These are phyloP conservation scores for Acrocephalus kingi DNA, from an alignment of 2,113 vertebrate genomes.

Conservation along the genomic window DNA sequence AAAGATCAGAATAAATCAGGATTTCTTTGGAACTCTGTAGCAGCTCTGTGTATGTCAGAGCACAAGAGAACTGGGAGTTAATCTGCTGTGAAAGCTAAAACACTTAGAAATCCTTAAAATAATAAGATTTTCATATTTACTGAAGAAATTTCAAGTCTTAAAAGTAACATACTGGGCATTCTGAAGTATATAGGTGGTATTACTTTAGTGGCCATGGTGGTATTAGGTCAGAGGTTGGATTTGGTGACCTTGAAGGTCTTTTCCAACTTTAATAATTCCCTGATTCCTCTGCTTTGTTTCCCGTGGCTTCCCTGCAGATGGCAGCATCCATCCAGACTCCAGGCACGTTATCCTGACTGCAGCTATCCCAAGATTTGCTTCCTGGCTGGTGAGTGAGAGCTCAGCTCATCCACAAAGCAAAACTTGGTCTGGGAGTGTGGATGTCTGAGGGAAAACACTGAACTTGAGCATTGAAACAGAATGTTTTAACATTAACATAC, in stretches of 20 bases:
- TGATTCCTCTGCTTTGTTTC: background rate
- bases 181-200: background rate
- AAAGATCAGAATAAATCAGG: background rate
- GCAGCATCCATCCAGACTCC: constrained; percentile 84
- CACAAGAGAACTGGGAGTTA: background rate
- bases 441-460: background rate
- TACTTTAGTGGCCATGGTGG: background rate
- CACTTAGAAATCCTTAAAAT: background rate
- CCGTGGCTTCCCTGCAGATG: constrained; percentile 82
- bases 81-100: background rate
- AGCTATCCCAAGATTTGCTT: constrained; percentile 83
- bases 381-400: constrained; percentile 89
- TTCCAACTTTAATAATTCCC: background rate
- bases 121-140: background rate
- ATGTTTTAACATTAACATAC: fast-evolving
- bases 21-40: background rate
- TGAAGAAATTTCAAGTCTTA: background rate
- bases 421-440: background rate
- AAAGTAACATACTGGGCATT: background rate
- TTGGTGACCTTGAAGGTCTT: background rate
- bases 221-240: fast-evolving
- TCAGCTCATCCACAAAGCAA: too few species aligned
- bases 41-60: background rate
- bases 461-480: background rate
- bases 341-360: constrained; percentile 86